Conservation (phyloP, 2,113 vertebrate genomes). For the Tricholaema leucomelas region DNA sequence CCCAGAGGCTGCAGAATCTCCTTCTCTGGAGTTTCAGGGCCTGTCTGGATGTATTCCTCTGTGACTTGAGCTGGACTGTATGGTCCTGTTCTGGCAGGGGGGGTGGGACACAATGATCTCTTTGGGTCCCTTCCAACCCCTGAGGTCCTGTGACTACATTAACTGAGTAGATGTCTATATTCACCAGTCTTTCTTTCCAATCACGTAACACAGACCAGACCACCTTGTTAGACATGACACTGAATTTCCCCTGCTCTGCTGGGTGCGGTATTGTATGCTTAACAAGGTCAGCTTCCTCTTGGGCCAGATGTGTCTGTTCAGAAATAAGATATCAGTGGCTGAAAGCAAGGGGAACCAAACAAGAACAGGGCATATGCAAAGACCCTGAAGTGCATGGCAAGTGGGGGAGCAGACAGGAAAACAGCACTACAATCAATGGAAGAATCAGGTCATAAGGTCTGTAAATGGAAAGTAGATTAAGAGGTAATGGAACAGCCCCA, state of each 20-base stretch:
- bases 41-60: too few species aligned
- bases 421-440: background rate
- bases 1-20: too few species aligned
- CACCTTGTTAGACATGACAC: background rate
- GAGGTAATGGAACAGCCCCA: background rate
- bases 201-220: too few species aligned
- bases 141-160: rapidly evolving
- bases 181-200: too few species aligned
- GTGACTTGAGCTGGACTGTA: too few species aligned
- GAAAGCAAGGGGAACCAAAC: background rate
- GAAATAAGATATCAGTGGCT: background rate
- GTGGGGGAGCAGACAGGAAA: rapidly evolving
- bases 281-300: background rate
- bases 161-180: background rate
- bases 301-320: background rate
- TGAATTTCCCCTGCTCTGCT: background rate
- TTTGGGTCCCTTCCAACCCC: too few species aligned
- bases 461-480: background rate
- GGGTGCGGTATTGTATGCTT: background rate
- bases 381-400: background rate
- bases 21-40: too few species aligned
- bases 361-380: background rate
- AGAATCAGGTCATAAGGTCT: background rate
- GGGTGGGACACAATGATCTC: too few species aligned
- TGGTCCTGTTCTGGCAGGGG: too few species aligned